phyloP scores from a whole-genome alignment of 2,888 invertebrate species.

The Pseudococcus jackbeardsleyi region DNA sequence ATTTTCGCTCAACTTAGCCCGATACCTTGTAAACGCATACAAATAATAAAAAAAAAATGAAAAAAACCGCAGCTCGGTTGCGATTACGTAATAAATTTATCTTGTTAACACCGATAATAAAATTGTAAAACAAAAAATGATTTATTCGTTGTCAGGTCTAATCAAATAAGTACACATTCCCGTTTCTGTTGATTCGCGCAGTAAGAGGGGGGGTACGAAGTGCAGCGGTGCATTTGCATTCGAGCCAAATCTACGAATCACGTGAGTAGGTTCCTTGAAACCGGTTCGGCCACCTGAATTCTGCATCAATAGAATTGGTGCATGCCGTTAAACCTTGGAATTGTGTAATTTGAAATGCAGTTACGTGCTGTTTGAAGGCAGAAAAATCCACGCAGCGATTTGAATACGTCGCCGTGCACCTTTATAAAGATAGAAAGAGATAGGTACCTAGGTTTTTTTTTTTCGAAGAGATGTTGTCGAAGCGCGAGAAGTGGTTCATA shows the following conservation, averaged over 20 bases:
- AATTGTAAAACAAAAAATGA: conserved; percentile 59
- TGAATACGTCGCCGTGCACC: background rate
- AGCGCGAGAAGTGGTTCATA: conserved; percentile 5
- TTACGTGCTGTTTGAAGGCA: conserved; percentile 43
- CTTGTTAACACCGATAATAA: conserved; percentile 50
- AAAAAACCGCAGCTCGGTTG: background rate
- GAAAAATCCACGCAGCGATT: conserved; percentile 10
- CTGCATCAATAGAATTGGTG: conserved; percentile 63
- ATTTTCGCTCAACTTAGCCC: background rate
- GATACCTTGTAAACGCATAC: conserved; percentile 17
- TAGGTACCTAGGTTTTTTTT: too few relatives aligned
- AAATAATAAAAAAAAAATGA: background rate
- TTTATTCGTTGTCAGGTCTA: conserved; percentile 62
- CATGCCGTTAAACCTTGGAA: conserved; percentile 60
- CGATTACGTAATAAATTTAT: conserved; percentile 47
- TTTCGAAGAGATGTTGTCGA: background rate
- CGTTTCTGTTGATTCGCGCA: background rate
- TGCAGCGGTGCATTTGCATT: conserved; percentile 49
- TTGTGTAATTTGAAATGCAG: conserved; percentile 63
- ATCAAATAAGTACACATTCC: conserved; percentile 61
- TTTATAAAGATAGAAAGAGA: background rate
- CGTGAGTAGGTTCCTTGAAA: conserved; percentile 64
- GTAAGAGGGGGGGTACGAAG: background rate
- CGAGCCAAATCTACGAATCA: conserved; percentile 64
- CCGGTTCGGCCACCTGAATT: conserved; percentile 65